phyloP scores from a whole-genome alignment of 2,797 vertebrate genomes.

The Ptychobarbus kaznakovi region DNA sequence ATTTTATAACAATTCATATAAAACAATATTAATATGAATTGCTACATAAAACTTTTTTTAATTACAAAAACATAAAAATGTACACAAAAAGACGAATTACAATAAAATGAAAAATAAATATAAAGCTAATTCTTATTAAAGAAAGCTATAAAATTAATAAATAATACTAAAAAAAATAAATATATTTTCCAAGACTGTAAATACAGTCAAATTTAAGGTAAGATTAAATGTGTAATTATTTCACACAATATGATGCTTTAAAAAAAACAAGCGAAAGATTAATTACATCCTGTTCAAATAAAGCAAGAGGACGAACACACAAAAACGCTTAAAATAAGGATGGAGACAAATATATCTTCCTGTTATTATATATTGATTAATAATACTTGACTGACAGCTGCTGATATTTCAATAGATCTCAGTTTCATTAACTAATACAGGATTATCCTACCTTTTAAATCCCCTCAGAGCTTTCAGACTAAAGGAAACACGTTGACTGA shows the following conservation, averaged over 20 bases:
- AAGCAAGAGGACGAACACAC: neutral
- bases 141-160: neutral
- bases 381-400: neutral
- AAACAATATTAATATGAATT: neutral
- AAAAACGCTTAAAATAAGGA: neutral
- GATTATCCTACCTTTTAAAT: neutral
- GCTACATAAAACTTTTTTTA: neutral
- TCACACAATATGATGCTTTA: neutral
- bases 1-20: neutral
- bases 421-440: neutral
- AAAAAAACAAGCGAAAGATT: neutral
- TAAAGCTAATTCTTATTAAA: neutral
- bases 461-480: accelerated
- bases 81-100: neutral
- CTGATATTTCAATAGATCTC: neutral
- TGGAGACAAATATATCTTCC: neutral
- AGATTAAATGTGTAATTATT: neutral
- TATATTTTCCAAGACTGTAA: neutral
- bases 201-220: neutral
- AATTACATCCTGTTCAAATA: neutral
- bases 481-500: neutral
- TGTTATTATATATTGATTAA: neutral
- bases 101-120: neutral
- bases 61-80: neutral
- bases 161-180: neutral